A percentile compares a stretch with the other conserved stretches of the same genome.
Evolutionary conservation across 2,888 invertebrate species (phyloP).

Genomic region (Amphipyra berbera): DNA sequence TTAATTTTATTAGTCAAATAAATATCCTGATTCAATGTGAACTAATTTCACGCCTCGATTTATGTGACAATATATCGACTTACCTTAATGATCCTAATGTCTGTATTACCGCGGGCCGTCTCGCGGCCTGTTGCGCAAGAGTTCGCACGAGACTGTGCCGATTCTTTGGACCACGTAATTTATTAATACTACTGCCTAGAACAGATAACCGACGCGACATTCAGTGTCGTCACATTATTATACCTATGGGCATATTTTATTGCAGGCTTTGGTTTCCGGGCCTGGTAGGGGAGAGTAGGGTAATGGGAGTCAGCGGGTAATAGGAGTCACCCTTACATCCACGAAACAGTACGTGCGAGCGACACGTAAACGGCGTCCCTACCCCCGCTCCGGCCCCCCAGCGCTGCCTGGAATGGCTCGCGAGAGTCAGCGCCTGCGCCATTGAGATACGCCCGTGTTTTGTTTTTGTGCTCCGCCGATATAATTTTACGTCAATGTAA

Average conservation of each 20-base stretch:
- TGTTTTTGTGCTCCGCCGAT: too few relatives aligned
- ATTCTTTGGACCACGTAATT: conserved; percentile 81
- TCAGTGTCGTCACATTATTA: conserved; percentile 45
- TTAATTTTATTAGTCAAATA: not conserved
- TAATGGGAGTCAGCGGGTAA: too few relatives aligned
- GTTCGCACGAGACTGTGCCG: conserved; percentile 84
- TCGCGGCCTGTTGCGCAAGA: conserved; percentile 84
- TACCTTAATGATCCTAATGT: conserved; percentile 58
- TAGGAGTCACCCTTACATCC: too few relatives aligned
- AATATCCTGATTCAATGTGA: not conserved
- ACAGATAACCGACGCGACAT: conserved; percentile 52
- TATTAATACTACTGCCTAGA: conserved; percentile 82
- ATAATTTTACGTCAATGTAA: too few relatives aligned
- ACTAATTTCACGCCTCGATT: not conserved
- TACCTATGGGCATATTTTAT: conserved; percentile 55
- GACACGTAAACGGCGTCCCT: too few relatives aligned
- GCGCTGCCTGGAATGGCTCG: too few relatives aligned
- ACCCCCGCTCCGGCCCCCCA: too few relatives aligned
- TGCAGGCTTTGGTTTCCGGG: conserved; percentile 39
- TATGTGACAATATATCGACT: conserved; percentile 41
- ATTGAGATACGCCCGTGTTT: too few relatives aligned
- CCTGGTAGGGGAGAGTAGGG: too few relatives aligned
- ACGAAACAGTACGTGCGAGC: too few relatives aligned
- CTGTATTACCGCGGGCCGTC: conserved; percentile 57
- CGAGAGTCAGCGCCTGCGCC: too few relatives aligned